These are phyloP conservation scores for Tachycineta bicolor DNA, from an alignment of 2,113 vertebrate genomes.

Conservation along the genomic window DNA sequence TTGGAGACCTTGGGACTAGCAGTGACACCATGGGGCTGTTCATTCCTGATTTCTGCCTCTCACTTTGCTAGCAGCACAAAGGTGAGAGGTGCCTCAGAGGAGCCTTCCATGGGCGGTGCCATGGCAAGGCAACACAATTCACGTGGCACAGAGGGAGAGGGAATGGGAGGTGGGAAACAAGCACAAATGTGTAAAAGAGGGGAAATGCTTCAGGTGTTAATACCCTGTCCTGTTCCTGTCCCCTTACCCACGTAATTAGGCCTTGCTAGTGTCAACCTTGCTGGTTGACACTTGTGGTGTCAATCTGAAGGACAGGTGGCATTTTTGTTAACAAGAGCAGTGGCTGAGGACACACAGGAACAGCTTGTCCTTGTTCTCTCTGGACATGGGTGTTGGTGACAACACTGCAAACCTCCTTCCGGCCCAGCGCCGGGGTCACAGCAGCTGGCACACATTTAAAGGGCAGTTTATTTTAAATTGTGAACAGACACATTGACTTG, in stretches of 20 bases:
- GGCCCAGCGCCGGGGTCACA: accelerated
- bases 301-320: background rate
- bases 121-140: too few species aligned
- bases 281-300: background rate
- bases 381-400: background rate
- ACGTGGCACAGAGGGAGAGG: accelerated
- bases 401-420: background rate
- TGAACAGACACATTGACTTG: background rate
- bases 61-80: background rate
- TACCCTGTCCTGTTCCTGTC: background rate
- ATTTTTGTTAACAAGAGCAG: slow-evolving; percentile 11
- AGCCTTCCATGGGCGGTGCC: background rate
- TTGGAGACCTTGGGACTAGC: background rate
- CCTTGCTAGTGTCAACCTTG: background rate
- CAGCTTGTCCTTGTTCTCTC: slow-evolving; percentile 8
- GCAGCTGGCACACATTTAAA: background rate
- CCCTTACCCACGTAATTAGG: background rate
- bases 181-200: background rate
- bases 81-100: background rate
- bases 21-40: background rate
- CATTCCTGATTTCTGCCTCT: background rate
- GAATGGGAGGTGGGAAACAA: background rate
- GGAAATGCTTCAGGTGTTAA: background rate
- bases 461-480: background rate
- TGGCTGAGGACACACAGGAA: background rate